Base-by-base conservation (phyloP, 2,888 invertebrate species). In the Ochlodes sylvanus region DNA sequence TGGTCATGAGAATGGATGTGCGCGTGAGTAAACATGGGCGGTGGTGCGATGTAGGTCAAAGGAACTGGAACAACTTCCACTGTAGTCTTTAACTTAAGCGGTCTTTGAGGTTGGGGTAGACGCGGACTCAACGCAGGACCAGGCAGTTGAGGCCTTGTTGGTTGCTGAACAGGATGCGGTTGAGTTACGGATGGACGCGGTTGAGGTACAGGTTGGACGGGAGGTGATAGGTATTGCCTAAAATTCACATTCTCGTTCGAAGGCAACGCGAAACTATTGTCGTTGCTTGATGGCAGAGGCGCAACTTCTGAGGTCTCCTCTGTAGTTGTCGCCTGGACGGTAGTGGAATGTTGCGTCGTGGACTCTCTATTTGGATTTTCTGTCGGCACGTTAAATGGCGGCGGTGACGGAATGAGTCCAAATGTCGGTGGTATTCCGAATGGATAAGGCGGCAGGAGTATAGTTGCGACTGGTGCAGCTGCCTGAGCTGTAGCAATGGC, bases 21-120 rank as follows among this genome's bases (percentile, higher is more conserved):
- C 2, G 34, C n/a, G 38, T 67, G 74, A 44, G 72, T 72, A n/a
- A 85, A 64, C 34, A 61, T 14, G 1, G 90, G 87, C 1, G 92
- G 92, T 12, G 92, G 93, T 15, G 89, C 86, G 12, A 93, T 92
- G 67, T 92, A 93, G 5, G 85, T 84, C 12, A 93, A 74, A 1
- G 93, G 92, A 9, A 91, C 90, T 7, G 87, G 88, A 14, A 90
- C 89, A 0, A 93, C 79, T 77, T 93, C 92, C 0, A 93, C 90
- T 21, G 83, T 79, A 3, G 93, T 92, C 73, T 82, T 91, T 21
- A 89, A 71, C 64, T 92, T 92, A 66, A 84, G 88, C 0, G 90
- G 75, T 57, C 61, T 73, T 60, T 65, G 70, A 12, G 21, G 52
- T n/a, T n/a, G 58, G 3, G 41, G 52, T 21, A n/a, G 52, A 15